Conservation (phyloP, 64 coral and sea anemone genomes). For the Porites australiensis region DNA sequence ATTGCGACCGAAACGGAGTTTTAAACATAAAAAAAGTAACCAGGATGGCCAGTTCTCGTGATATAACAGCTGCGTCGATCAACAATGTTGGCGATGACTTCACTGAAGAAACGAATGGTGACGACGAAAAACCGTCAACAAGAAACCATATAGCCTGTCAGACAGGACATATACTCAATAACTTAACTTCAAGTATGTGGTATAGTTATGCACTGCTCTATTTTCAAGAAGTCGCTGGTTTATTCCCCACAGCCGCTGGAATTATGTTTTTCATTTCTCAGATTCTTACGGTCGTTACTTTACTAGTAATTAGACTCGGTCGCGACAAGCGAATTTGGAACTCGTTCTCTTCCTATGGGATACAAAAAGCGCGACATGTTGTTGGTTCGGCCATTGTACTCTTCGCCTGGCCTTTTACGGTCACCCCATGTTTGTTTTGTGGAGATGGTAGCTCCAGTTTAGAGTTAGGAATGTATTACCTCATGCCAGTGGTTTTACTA, state of each 20-base stretch:
- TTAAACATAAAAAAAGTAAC: background rate
- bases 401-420: conserved; percentile 59
- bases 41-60: conserved; percentile 10
- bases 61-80: conserved; percentile 19
- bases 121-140: background rate
- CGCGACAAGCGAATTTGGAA: conserved; percentile 16
- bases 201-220: conserved; percentile 47
- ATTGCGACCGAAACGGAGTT: background rate
- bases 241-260: conserved; percentile 27
- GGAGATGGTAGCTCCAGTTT: background rate
- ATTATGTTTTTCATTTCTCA: conserved; percentile 63
- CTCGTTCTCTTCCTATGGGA: background rate
- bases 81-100: conserved; percentile 31
- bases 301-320: background rate
- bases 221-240: conserved; percentile 24
- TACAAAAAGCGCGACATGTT: conserved; percentile 32
- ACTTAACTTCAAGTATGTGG: conserved; percentile 56
- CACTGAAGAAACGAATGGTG: background rate
- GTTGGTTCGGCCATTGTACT: conserved; percentile 48
- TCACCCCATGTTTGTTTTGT: conserved; percentile 53
- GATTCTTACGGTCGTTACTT: conserved; percentile 27
- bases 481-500: conserved; percentile 22
- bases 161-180: conserved; percentile 44
- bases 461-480: background rate
- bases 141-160: conserved; percentile 26